Percentiles rank a stretch among this genome's conserved stretches.
Conservation (phyloP, 2,888 invertebrate species). For the Antitype chi region DNA sequence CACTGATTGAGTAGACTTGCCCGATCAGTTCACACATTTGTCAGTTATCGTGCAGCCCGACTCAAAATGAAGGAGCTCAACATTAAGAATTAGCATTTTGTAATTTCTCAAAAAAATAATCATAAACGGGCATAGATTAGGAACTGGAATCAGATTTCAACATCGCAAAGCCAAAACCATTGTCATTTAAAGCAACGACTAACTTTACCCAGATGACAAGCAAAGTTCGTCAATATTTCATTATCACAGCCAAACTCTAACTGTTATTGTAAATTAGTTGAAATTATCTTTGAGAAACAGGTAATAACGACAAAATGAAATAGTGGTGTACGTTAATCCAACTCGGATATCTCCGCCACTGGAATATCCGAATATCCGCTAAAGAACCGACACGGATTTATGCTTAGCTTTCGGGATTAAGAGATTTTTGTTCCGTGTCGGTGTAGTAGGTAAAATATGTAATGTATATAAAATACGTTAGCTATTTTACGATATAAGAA, state of each 20-base stretch:
- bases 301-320: slow-evolving; percentile 26
- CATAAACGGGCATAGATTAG: background rate
- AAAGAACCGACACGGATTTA: slow-evolving; percentile 14
- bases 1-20: no score
- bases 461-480: slow-evolving; percentile 8
- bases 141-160: background rate
- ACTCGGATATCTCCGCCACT: slow-evolving; percentile 19
- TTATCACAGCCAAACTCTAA: slow-evolving; percentile 29
- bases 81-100: background rate
- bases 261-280: slow-evolving; percentile 49
- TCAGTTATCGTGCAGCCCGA: background rate
- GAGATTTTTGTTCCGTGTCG: slow-evolving; percentile 13
- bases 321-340: slow-evolving; percentile 47
- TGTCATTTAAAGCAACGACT: slow-evolving; percentile 5
- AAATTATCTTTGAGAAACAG: slow-evolving; percentile 53
- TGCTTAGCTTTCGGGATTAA: slow-evolving; percentile 37
- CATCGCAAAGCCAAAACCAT: background rate
- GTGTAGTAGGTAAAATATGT: slow-evolving; percentile 1
- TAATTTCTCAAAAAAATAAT: background rate
- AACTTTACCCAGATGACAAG: slow-evolving; percentile 15
- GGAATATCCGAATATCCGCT: slow-evolving; percentile 28
- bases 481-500: slow-evolving; percentile 16
- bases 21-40: no score
- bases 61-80: background rate
- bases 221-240: slow-evolving; percentile 55